Evolutionary conservation across 37 sponge, comb jelly and placozoan species (phyloP).

Genomic region (Agelas oroides): DNA sequence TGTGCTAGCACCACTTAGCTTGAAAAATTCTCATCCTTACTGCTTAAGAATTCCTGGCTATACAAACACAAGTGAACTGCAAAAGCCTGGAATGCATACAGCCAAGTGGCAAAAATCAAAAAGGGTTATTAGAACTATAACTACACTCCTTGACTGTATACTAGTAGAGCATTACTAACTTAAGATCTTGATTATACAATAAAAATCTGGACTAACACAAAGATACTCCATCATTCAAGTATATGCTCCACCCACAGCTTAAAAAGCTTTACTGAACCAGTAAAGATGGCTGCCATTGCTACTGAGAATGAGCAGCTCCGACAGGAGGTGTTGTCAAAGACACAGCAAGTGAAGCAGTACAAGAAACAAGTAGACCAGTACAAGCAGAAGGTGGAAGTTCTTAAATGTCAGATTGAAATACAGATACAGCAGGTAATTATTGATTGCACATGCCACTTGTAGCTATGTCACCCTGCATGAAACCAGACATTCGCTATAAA

Average conservation of each 20-base stretch:
- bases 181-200: neutral
- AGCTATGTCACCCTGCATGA: too few relatives aligned
- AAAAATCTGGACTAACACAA: neutral
- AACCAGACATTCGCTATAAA: too few relatives aligned
- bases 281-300: neutral
- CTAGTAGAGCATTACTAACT: neutral
- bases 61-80: too few relatives aligned
- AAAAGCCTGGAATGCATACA: constrained; percentile 18
- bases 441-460: too few relatives aligned
- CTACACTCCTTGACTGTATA: constrained; percentile 2
- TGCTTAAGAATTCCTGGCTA: too few relatives aligned
- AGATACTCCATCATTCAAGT: neutral
- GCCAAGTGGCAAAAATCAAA: neutral
- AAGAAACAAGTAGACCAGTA: neutral
- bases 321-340: constrained; percentile 14
- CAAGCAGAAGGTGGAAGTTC: neutral
- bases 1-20: too few relatives aligned
- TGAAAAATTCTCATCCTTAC: too few relatives aligned
- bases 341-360: constrained; percentile 30
- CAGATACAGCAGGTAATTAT: too few relatives aligned
- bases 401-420: neutral
- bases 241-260: neutral
- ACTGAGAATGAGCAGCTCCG: neutral
- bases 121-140: neutral
- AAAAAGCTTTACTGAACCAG: neutral